Evolutionary conservation across 2,888 invertebrate genomes (phyloP).

Genomic region (Meiosimyza platycephala): DNA sequence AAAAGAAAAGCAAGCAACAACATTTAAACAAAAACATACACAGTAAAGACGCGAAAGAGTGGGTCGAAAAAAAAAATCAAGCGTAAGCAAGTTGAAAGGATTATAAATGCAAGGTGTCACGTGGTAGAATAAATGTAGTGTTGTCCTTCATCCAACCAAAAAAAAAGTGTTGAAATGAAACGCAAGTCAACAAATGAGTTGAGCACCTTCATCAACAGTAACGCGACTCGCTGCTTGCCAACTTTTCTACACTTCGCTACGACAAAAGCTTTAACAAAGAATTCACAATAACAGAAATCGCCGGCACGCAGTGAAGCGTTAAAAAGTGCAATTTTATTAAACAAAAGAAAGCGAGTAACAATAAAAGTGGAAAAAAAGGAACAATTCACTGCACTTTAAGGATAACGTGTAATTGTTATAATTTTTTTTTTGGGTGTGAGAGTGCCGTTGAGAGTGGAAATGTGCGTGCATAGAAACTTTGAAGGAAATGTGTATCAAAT

Average conservation of each 20-base stretch:
- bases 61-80: too few species aligned
- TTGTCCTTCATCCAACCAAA: background rate
- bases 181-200: conserved; percentile 1
- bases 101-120: too few species aligned
- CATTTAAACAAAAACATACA: too few species aligned
- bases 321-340: conserved; percentile 35
- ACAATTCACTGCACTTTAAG: conserved; percentile 27
- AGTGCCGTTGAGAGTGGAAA: background rate
- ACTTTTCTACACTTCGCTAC: background rate
- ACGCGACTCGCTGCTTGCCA: background rate
- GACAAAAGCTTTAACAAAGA: background rate
- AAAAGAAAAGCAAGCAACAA: background rate
- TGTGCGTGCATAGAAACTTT: background rate
- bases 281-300: background rate
- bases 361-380: conserved; percentile 11
- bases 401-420: conserved; percentile 29
- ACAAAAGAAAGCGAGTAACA: background rate
- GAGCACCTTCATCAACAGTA: background rate
- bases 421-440: background rate
- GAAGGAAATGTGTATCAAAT: too few species aligned
- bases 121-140: background rate
- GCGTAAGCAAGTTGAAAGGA: too few species aligned
- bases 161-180: conserved; percentile 1
- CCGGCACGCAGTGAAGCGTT: conserved; percentile 31
- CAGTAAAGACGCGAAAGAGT: too few species aligned